Conservation (phyloP, 2,113 vertebrate species). For the Scomber japonicus region DNA sequence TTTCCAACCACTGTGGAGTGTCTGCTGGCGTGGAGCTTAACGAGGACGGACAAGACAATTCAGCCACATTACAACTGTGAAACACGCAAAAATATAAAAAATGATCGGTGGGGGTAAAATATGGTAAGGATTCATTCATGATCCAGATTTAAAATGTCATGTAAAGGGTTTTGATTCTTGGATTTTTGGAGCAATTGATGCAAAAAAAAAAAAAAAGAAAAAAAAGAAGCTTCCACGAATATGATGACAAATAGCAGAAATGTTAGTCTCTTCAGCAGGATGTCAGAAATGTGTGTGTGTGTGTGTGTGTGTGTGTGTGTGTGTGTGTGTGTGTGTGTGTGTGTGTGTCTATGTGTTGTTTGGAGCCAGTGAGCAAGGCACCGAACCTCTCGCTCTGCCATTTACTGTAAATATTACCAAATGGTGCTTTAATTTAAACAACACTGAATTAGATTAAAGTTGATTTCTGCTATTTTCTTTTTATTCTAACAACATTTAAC, state of each 20-base stretch:
- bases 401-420: no score
- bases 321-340: no score
- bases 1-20: not conserved
- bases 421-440: no score
- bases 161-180: not conserved
- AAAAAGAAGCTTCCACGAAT: not conserved
- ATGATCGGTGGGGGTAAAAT: not conserved
- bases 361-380: not conserved
- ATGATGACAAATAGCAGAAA: not conserved
- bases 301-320: no score
- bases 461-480: no score
- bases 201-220: no score
- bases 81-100: not conserved
- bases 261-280: not conserved
- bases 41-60: not conserved
- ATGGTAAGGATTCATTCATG: not conserved
- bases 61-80: not conserved
- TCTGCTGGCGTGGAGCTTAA: constrained; percentile 19
- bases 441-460: not conserved
- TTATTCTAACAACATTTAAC: no score
- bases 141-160: not conserved
- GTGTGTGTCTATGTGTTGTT: not conserved
- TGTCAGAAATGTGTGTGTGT: not conserved
- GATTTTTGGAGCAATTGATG: not conserved
- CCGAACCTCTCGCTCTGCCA: not conserved